These are phyloP conservation scores for Syngnathus floridae DNA, from an alignment of 2,113 vertebrate species.

Conservation along the genomic window DNA sequence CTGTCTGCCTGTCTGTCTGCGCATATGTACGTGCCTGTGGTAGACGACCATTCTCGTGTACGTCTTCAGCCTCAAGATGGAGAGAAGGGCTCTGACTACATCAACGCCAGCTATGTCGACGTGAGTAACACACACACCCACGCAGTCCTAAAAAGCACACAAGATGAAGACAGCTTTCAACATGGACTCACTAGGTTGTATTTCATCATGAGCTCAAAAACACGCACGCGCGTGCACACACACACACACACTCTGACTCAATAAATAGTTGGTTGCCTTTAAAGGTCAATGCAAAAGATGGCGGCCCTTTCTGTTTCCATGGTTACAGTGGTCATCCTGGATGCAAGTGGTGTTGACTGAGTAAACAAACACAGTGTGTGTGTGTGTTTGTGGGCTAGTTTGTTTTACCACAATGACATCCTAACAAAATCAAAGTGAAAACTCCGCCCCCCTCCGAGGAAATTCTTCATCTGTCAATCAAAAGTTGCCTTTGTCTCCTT, in stretches of 20 bases:
- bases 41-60: conserved; percentile 94
- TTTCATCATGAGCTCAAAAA: neutral
- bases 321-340: conserved; percentile 4
- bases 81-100: conserved; percentile 88
- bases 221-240: neutral
- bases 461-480: neutral
- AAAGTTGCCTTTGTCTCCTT: neutral
- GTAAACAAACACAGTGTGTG: conserved; percentile 17
- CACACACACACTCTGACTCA: neutral
- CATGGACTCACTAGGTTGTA: neutral
- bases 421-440: neutral
- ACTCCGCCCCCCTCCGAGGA: neutral
- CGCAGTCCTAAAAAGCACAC: neutral
- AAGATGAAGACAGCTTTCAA: neutral
- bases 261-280: conserved; percentile 6
- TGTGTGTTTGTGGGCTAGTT: neutral
- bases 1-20: neutral
- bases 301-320: conserved; percentile 31
- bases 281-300: conserved; percentile 18
- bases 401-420: neutral
- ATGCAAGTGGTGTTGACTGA: conserved; percentile 9
- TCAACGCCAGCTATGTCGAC: conserved; percentile 96
- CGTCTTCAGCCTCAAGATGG: conserved; percentile 87
- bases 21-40: conserved; percentile 8
- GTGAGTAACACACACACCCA: conserved; percentile 70